Evolutionary conservation across 1,140 invertebrate genomes (phyloP).

Genomic region (Temnothorax longispinosus): DNA sequence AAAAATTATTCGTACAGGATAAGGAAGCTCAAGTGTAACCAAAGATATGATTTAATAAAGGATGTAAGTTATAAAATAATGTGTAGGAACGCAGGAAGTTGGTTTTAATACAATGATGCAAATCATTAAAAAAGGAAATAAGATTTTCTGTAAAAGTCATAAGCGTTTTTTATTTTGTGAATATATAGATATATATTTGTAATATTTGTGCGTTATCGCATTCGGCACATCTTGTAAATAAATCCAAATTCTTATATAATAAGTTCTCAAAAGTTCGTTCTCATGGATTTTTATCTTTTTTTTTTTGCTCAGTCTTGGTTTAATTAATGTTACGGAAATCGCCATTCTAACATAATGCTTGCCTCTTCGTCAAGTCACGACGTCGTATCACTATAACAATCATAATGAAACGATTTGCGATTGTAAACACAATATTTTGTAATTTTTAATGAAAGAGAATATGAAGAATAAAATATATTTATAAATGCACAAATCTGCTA

Average conservation of each 20-base stretch:
- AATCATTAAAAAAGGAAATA: slow-evolving; percentile 8
- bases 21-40: slow-evolving; percentile 29
- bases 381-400: slow-evolving; percentile 13
- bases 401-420: neutral
- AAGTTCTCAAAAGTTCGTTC: slow-evolving; percentile 44
- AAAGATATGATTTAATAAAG: slow-evolving; percentile 58
- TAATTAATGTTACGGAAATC: slow-evolving; percentile 4
- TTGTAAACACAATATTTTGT: neutral
- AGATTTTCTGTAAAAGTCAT: slow-evolving; percentile 36
- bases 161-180: slow-evolving; percentile 53
- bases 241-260: slow-evolving; percentile 49
- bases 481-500: neutral
- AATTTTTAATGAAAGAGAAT: neutral
- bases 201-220: slow-evolving; percentile 52
- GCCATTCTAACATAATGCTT: slow-evolving; percentile 13
- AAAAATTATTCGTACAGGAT: slow-evolving; percentile 13
- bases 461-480: slow-evolving; percentile 6
- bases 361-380: slow-evolving; percentile 11
- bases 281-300: neutral
- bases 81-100: neutral
- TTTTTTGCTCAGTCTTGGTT: slow-evolving; percentile 43
- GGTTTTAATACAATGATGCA: neutral
- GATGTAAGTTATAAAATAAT: slow-evolving; percentile 52
- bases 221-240: slow-evolving; percentile 55
- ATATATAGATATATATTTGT: slow-evolving; percentile 37